Conservation (phyloP, 2,797 vertebrate genomes). For the Platalea minor region DNA sequence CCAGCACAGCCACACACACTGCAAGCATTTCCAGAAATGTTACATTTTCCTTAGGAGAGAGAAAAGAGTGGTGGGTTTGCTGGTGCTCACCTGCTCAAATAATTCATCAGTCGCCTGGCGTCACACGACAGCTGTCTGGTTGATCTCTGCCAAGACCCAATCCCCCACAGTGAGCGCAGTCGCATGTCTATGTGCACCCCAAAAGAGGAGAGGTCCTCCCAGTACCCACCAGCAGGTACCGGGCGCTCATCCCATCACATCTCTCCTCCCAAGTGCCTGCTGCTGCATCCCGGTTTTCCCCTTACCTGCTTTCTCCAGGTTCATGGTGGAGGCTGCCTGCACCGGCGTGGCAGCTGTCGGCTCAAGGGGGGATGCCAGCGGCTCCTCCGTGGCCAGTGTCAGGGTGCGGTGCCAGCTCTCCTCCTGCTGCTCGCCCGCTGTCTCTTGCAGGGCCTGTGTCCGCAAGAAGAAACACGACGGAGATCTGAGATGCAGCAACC, state of each 20-base stretch:
- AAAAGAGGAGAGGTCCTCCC: neutral
- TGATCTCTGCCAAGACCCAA: neutral
- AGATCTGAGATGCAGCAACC: neutral
- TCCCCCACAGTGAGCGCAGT: fast-evolving
- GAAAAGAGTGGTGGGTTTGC: neutral
- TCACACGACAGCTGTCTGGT: neutral
- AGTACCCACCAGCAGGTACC: fast-evolving
- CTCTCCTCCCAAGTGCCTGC: neutral
- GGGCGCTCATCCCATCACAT: fast-evolving
- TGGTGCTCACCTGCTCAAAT: neutral
- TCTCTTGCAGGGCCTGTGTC: neutral
- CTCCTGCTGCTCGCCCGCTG: neutral
- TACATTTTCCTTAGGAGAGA: neutral
- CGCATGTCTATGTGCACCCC: fast-evolving
- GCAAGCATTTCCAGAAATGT: fast-evolving
- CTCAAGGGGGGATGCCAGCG: neutral
- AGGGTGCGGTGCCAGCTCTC: neutral
- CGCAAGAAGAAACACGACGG: neutral
- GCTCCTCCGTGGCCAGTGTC: neutral
- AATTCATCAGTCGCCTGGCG: neutral
- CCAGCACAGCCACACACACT: fast-evolving
- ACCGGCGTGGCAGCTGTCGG: neutral
- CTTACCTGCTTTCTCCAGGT: slow-evolving; percentile 73
- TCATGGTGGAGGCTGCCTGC: slow-evolving; percentile 52
- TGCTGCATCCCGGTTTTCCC: fast-evolving